These are phyloP conservation scores for Nicator chloris DNA, from an alignment of 2,113 vertebrate genomes.

Conservation along the genomic window DNA sequence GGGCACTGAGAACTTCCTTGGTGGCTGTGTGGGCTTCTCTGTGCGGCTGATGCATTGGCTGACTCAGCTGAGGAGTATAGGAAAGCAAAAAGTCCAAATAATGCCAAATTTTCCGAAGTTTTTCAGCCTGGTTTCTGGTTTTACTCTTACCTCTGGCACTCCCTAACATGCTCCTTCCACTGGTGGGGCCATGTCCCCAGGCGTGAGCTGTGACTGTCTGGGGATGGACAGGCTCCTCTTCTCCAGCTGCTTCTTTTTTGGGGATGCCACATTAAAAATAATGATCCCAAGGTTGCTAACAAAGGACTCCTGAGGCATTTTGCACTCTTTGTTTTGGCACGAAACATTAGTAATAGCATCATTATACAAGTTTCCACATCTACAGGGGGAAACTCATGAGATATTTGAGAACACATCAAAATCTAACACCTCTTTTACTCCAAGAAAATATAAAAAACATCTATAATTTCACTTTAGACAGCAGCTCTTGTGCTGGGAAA, in stretches of 20 bases:
- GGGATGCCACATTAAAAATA: background rate
- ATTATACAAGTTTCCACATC: background rate
- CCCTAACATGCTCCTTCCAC: background rate
- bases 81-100: background rate
- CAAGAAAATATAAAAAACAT: background rate
- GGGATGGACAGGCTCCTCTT: background rate
- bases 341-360: background rate
- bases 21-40: background rate
- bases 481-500: background rate
- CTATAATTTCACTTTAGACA: background rate
- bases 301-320: background rate
- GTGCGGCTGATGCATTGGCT: background rate
- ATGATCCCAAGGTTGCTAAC: background rate
- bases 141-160: background rate
- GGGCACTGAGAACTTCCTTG: background rate
- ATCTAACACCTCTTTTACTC: background rate
- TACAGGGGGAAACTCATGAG: background rate
- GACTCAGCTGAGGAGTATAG: background rate
- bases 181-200: background rate
- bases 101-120: background rate
- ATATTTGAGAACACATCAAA: slow-evolving; percentile 9
- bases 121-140: slow-evolving; percentile 2
- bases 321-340: background rate
- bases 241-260: background rate
- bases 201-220: background rate